Percentiles rank a stretch among this genome's conserved stretches.
Evolutionary conservation across 1,140 invertebrate genomes (phyloP).

Genomic region (Yoshiicerus persimilis): DNA sequence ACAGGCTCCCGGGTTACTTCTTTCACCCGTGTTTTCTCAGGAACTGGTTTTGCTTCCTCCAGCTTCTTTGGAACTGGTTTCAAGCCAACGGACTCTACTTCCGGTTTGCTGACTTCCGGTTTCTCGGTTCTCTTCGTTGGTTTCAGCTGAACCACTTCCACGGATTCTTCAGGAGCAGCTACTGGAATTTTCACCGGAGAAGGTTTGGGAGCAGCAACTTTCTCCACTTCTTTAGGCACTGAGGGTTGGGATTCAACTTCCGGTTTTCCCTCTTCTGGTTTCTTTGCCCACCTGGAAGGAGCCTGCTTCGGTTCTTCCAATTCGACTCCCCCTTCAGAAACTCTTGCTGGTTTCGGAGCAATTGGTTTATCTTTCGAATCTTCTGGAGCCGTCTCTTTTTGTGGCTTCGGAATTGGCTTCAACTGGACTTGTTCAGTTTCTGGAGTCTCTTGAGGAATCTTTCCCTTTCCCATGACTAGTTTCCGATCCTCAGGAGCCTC

Average conservation of each 20-base stretch:
- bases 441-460: slow-evolving; percentile 50
- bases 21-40: neutral
- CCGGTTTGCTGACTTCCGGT: neutral
- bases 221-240: no score
- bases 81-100: neutral
- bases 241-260: neutral
- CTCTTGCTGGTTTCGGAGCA: neutral
- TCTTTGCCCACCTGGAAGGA: neutral
- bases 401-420: slow-evolving; percentile 42
- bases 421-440: slow-evolving; percentile 27
- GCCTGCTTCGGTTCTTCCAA: neutral
- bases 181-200: neutral
- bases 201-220: no score
- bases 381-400: neutral
- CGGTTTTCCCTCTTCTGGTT: neutral
- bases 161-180: neutral
- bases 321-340: neutral
- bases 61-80: neutral
- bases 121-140: neutral
- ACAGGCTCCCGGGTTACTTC: neutral
- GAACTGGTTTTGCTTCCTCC: neutral
- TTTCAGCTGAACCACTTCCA: neutral
- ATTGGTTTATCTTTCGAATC: neutral
- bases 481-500: slow-evolving; percentile 53
- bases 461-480: slow-evolving; percentile 26